Base-by-base conservation (phyloP, 2,797 vertebrate genomes). In the Myripristis jacobus region DNA sequence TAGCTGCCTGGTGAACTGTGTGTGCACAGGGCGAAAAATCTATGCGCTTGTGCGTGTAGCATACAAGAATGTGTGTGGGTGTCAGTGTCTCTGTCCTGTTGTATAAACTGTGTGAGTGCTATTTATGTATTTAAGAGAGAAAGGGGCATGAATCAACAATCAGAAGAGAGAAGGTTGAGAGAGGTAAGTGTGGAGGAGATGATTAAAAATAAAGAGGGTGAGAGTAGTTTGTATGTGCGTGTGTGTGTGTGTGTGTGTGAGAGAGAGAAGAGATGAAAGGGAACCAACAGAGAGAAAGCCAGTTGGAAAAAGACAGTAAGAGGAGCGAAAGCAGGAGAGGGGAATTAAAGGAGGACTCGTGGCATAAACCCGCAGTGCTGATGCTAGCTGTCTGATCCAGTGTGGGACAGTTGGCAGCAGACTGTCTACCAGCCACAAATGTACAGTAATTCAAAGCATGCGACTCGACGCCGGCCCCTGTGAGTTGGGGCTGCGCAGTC, bases 391-490 rank as follows among this genome's bases (percentile, higher is more conserved):
- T 90, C 88, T 92, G 91, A 89, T 91, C 86, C 90, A 68, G 85
- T 66, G 73, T 81, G 87, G 88, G 84, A 89, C 93, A 91, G 92
- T 91, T 93, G 91, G 91, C 87, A 91, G 86, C 87, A 77, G 87
- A 81, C 88, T 81, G 80, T 86, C 82, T 80, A 70, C 87, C 90
- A 87, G 85, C 88, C 87, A 21, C 90, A 91, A 92, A 92, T 89
- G 92, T 89, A 91, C 85, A 92, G 89, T 94, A 92, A 94, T 94
- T 92, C 86, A 92, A 94, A 93, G 92, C 92, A 94, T 94, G 92
- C 92, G 80, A 91, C 75, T 76, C 80, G 78, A 87, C 83, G 88
- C 87, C 88, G 79, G 74, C 75, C 79, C 78, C 76, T 62, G 72
- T 6, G 44, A 83, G 88, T 81, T 69, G 61, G 80, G 78, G 79